Conservation (phyloP, 2,113 vertebrate species). For the Corythaixoides concolor region DNA sequence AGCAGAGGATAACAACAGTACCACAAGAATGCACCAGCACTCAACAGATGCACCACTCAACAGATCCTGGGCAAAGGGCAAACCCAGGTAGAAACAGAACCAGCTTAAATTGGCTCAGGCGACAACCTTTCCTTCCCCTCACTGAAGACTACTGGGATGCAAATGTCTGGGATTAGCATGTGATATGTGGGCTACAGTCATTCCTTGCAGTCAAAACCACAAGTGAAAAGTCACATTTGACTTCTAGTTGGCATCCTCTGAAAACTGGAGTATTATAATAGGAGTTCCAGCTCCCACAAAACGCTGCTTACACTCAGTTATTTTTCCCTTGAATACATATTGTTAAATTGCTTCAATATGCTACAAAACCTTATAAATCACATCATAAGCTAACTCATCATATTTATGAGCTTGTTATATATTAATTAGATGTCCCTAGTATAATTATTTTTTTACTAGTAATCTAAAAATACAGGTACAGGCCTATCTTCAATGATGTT, state of each 20-base stretch:
- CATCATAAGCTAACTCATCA: neutral
- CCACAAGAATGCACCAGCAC: neutral
- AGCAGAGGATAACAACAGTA: neutral
- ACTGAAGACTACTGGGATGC: neutral
- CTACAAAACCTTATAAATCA: neutral
- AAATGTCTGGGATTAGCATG: neutral
- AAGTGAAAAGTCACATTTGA: neutral
- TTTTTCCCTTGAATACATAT: neutral
- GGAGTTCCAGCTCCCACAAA: neutral
- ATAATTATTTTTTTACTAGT: conserved; percentile 14
- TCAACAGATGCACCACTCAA: neutral
- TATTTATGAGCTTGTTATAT: neutral
- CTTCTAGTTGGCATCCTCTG: neutral
- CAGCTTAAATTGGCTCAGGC: neutral
- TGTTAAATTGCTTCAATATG: neutral
- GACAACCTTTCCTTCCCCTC: neutral
- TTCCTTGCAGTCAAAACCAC: neutral
- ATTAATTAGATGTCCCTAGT: neutral
- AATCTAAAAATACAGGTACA: conserved; percentile 9
- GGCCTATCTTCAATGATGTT: neutral
- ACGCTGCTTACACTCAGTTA: neutral
- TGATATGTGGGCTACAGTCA: neutral
- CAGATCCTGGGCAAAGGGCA: neutral
- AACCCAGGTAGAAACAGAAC: neutral
- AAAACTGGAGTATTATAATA: neutral